phyloP scores from a whole-genome alignment of 23 tunicate genomes.

The Styela clava region DNA sequence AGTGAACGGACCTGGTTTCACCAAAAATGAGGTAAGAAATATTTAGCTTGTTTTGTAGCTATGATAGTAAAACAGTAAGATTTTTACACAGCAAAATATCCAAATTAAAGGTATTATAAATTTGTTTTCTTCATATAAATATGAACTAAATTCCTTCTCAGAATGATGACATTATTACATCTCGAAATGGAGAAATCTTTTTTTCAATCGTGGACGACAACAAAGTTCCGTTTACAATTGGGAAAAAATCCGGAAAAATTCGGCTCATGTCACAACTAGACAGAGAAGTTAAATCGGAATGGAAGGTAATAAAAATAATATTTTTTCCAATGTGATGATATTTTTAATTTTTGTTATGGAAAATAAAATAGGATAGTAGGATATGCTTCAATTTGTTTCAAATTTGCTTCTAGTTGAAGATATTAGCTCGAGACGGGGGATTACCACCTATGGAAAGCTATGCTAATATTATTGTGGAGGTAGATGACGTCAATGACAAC shows the following conservation, averaged over 20 bases:
- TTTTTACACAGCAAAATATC: no score
- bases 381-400: no score
- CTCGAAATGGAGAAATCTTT: slow-evolving; percentile 54
- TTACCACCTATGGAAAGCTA: slow-evolving; percentile 50
- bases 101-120: no score
- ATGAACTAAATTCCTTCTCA: background rate
- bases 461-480: slow-evolving; percentile 25
- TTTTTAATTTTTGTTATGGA: no score
- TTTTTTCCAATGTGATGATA: no score
- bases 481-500: slow-evolving; percentile 67
- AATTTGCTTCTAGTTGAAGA: slow-evolving; percentile 47
- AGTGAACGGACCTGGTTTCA: slow-evolving; percentile 41
- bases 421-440: slow-evolving; percentile 65
- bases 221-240: slow-evolving; percentile 59
- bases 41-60: background rate
- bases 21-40: slow-evolving; percentile 25
- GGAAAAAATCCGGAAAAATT: slow-evolving; percentile 46
- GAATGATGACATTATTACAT: slow-evolving; percentile 43
- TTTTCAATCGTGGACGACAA: slow-evolving; percentile 36
- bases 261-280: slow-evolving; percentile 44
- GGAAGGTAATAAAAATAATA: slow-evolving; percentile 40
- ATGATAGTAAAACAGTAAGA: no score
- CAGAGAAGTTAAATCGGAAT: slow-evolving; percentile 29
- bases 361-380: no score
- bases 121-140: no score